phyloP scores from a whole-genome alignment of 2,797 vertebrate genomes.

The Hemibagrus guttatus region DNA sequence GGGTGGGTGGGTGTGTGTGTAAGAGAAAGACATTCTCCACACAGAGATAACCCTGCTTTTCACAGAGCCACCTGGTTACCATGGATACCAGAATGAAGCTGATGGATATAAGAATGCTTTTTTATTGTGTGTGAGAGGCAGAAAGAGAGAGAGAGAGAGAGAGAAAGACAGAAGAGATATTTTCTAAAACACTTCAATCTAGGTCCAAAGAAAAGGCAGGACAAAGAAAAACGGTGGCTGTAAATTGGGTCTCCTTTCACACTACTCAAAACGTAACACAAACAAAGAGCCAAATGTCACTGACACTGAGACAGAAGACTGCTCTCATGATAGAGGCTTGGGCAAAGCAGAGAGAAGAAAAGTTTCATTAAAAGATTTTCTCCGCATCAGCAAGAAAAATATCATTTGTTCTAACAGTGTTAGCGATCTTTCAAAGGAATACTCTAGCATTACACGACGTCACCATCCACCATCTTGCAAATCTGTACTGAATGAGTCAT shows the following conservation, averaged over 20 bases:
- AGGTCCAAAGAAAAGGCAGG: neutral
- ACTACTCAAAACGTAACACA: neutral
- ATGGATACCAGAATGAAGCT: slow-evolving; percentile 67
- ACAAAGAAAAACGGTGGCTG: neutral
- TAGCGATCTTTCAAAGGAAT: neutral
- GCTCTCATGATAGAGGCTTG: neutral
- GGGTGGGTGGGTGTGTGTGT: slow-evolving; percentile 49
- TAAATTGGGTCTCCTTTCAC: slow-evolving; percentile 3
- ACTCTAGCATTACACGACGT: neutral
- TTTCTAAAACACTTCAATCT: slow-evolving; percentile 11
- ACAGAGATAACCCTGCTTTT: slow-evolving; percentile 37
- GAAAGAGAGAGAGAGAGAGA: slow-evolving; percentile 34
- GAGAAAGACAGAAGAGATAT: too few species aligned
- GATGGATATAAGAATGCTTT: slow-evolving; percentile 32
- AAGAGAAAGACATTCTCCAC: slow-evolving; percentile 62
- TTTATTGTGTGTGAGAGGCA: neutral
- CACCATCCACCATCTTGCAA: neutral
- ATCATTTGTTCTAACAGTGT: neutral
- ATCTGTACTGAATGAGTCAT: neutral
- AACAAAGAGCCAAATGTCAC: neutral
- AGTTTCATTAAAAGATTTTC: neutral
- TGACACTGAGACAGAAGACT: too few species aligned
- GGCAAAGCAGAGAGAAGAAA: neutral
- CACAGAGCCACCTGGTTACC: slow-evolving; percentile 67
- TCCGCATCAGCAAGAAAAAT: neutral